Evolutionary conservation across 2,888 invertebrate species (phyloP).

Genomic region (Stenotaenia linearis): DNA sequence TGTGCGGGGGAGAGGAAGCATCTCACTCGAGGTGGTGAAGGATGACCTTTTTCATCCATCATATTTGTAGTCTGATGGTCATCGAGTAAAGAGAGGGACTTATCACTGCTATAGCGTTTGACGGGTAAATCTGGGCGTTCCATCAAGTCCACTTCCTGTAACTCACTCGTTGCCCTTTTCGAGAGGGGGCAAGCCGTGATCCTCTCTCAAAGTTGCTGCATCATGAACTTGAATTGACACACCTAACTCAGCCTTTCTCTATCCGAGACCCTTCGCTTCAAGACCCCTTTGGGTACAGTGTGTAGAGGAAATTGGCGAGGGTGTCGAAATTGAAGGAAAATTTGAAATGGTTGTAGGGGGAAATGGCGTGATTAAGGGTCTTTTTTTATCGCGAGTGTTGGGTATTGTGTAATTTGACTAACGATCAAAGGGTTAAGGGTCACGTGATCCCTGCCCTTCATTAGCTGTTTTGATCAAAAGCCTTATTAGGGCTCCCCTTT

Average conservation of each 20-base stretch:
- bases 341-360: background rate
- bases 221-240: background rate
- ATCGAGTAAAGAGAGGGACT: background rate
- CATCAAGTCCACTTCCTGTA: conserved; percentile 19
- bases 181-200: background rate
- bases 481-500: background rate
- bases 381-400: background rate
- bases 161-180: background rate
- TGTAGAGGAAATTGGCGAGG: background rate
- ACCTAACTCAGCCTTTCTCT: background rate
- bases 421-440: conserved; percentile 11
- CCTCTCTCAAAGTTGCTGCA: background rate
- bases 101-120: background rate
- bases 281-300: background rate
- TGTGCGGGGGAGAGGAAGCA: too few species aligned
- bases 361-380: background rate
- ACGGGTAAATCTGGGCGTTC: conserved; percentile 13
- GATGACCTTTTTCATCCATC: conserved; percentile 19
- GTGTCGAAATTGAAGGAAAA: background rate
- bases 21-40: background rate
- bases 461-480: background rate
- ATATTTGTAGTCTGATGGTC: conserved; percentile 11
- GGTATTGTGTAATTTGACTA: background rate
- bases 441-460: background rate
- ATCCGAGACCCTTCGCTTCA: background rate